These are phyloP conservation scores for Neoarius graeffei DNA, from an alignment of 2,113 vertebrate species.

Conservation along the genomic window DNA sequence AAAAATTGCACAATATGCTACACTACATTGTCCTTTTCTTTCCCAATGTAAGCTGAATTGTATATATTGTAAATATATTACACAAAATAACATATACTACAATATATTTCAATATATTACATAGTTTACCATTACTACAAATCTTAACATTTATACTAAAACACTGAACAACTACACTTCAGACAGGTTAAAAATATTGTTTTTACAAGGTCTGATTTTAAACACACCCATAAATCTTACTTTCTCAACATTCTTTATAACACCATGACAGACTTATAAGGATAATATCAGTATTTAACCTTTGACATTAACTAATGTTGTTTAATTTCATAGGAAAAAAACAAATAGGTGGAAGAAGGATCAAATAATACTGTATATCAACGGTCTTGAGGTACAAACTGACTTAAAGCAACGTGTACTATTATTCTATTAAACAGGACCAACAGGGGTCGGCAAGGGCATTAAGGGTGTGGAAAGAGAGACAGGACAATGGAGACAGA, in stretches of 20 bases:
- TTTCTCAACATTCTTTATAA: background rate
- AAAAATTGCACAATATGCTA: background rate
- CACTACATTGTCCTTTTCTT: background rate
- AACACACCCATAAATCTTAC: background rate
- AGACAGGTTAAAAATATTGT: background rate
- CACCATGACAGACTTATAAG: background rate
- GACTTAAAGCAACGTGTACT: background rate
- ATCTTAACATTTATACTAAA: background rate
- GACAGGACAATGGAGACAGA: slow-evolving; percentile 51
- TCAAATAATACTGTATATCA: background rate
- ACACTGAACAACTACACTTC: background rate
- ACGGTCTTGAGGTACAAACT: background rate
- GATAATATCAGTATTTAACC: background rate
- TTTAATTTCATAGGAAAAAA: background rate
- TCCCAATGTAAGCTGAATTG: background rate
- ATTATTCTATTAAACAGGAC: background rate
- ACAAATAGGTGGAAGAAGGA: background rate
- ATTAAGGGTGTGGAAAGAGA: slow-evolving; percentile 27
- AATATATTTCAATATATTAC: background rate
- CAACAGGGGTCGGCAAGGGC: background rate
- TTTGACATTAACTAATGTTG: background rate
- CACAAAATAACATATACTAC: background rate
- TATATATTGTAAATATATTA: background rate
- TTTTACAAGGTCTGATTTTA: background rate
- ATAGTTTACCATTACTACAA: background rate